Evolutionary conservation across 2,113 vertebrate species (phyloP).

Genomic region (Tragelaphus buxtoni): DNA sequence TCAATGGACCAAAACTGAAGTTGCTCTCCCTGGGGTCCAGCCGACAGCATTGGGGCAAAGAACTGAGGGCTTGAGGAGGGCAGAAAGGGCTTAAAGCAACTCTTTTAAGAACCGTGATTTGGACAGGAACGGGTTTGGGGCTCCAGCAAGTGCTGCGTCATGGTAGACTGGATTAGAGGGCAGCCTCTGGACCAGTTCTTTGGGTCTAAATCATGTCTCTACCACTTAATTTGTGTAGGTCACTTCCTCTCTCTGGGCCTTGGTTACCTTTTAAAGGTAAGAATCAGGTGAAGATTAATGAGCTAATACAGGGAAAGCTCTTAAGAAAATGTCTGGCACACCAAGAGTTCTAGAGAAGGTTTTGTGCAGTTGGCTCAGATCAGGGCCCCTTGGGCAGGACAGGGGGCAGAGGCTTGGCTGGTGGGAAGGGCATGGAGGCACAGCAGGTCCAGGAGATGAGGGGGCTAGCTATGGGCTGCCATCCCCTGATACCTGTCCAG

Average conservation of each 20-base stretch:
- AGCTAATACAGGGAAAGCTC: neutral
- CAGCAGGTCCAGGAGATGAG: neutral
- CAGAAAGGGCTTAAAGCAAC: neutral
- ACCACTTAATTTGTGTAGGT: neutral
- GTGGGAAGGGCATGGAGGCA: neutral
- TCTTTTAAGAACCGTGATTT: neutral
- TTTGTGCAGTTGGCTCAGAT: neutral
- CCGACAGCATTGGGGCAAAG: neutral
- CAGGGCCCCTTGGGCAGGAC: neutral
- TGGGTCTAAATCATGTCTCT: neutral
- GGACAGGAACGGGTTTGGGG: neutral
- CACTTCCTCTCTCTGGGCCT: neutral
- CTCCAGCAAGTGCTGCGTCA: neutral
- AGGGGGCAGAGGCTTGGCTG: neutral
- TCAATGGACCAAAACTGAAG: neutral
- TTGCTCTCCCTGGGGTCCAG: neutral
- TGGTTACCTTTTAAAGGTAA: neutral
- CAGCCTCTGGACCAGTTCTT: neutral
- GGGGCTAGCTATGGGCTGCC: neutral
- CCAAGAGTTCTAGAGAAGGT: neutral
- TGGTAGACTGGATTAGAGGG: neutral
- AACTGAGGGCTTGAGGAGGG: neutral
- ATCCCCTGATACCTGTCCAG: neutral
- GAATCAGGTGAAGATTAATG: neutral
- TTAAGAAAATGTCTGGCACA: neutral